Evolutionary conservation across 2,113 vertebrate species (phyloP), one percentile per base, ranked within the genome.

Genomic region (Montifringilla adamsi): DNA sequence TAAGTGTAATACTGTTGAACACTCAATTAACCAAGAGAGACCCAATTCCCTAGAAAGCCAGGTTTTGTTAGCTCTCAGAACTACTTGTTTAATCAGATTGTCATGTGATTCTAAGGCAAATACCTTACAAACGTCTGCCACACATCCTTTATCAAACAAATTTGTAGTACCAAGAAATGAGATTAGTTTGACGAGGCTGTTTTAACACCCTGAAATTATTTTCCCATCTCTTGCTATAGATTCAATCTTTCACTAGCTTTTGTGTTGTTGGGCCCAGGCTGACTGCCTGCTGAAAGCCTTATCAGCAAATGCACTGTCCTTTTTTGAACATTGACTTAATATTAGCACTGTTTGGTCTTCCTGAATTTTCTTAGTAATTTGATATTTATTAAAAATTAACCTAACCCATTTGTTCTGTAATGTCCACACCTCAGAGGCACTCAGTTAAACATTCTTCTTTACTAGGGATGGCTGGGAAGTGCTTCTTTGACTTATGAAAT

Each of bases 321-420:
- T 84, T 95, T 76, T 47, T 63, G 82, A 93, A 39, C 63, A 87
- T 5, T 94, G 64, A 74, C 27, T 55, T 69, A 87, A 91, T 31
- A 50, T 69, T 87, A 77, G 26, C 46, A 60, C 46, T 93, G 44
- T 74, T 93, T 93, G 50, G 68, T 78, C 85, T 67, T 62, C 39
- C 62, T 0, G 0, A 90, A 92, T 90, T 94, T 94, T 64, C 73
- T 89, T 67, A 60, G 41, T 56, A 84, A 92, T 91, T 81, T 74
- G 60, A 90, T 81, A 86, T 95, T 63, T 93, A 90, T 97, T 88
- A 91, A 95, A 95, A 90, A 93, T 95, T 95, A 94, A 88, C 39
- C 39, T 69, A 87, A 23, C 5, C 15, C 86, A 90, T 95, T 95
- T 93, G 43, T 90, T 94, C 80, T 78, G 24, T 84, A 64, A 81